Percentiles rank a stretch among this genome's conserved stretches.
These are phyloP conservation scores for Epicauta chinensis DNA, from an alignment of 1,140 invertebrate genomes.

Conservation along the genomic window DNA sequence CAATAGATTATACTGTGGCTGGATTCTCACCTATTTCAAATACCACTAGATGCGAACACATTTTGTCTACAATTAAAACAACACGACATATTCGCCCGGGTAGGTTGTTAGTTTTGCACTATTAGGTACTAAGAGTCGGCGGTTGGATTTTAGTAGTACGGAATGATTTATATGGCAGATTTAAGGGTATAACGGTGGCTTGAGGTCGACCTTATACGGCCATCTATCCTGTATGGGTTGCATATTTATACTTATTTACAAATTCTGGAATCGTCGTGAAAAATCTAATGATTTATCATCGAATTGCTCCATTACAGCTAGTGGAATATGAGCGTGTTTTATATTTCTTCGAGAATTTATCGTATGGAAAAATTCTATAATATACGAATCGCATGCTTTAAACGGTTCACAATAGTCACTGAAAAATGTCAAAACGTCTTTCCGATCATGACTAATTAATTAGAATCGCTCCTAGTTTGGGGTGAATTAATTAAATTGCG, in stretches of 20 bases:
- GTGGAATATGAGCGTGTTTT: too few species aligned
- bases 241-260: constrained; percentile 17
- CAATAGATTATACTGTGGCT: neutral
- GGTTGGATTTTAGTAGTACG: constrained; percentile 23
- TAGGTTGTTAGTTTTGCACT: constrained; percentile 16
- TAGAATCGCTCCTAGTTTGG: too few species aligned
- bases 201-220: constrained; percentile 19
- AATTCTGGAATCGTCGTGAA: neutral
- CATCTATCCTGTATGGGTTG: constrained; percentile 13
- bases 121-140: constrained; percentile 2
- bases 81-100: neutral
- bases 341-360: too few species aligned
- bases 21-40: neutral
- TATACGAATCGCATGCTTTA: too few species aligned
- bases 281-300: too few species aligned
- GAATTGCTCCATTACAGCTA: too few species aligned
- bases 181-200: constrained; percentile 24
- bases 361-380: too few species aligned
- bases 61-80: neutral
- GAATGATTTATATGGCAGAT: constrained; percentile 17
- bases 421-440: too few species aligned
- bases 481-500: too few species aligned
- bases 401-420: too few species aligned
- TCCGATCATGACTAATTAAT: too few species aligned
- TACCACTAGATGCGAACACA: neutral